Percentiles rank a stretch among this genome's conserved stretches.
Evolutionary conservation across 1,140 invertebrate genomes (phyloP).

Genomic region (Gyrodactylus bullatarudis): DNA sequence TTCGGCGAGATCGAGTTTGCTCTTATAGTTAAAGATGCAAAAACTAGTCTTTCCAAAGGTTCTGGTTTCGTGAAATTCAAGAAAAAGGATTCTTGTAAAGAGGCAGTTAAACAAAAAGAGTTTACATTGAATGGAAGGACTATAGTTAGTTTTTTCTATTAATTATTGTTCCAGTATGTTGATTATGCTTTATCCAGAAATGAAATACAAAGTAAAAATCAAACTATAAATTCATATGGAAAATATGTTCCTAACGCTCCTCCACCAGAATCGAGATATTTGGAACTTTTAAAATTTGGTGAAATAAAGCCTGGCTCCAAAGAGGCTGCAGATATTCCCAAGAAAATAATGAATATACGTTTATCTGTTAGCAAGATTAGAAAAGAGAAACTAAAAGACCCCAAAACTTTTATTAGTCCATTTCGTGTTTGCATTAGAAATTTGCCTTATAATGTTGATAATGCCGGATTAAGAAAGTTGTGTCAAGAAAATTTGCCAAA

Average conservation of each 20-base stretch:
- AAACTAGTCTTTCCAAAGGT: neutral
- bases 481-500: neutral
- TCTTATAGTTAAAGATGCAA: neutral
- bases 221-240: neutral
- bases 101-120: too few species aligned
- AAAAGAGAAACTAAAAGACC: neutral
- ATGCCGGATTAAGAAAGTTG: neutral
- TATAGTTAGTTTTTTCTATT: too few species aligned
- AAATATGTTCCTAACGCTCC: neutral
- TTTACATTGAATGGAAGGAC: too few species aligned
- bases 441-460: neutral
- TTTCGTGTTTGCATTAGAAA: neutral
- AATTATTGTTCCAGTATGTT: neutral
- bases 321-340: neutral
- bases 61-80: neutral
- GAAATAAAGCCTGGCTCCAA: neutral
- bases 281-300: neutral
- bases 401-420: neutral
- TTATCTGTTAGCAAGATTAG: neutral
- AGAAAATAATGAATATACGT: neutral
- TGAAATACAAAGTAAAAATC: neutral
- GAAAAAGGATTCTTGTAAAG: neutral
- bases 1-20: neutral
- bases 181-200: neutral
- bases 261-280: neutral